These are phyloP conservation scores for Ia io DNA, from an alignment of 2,113 vertebrate species.

Conservation along the genomic window DNA sequence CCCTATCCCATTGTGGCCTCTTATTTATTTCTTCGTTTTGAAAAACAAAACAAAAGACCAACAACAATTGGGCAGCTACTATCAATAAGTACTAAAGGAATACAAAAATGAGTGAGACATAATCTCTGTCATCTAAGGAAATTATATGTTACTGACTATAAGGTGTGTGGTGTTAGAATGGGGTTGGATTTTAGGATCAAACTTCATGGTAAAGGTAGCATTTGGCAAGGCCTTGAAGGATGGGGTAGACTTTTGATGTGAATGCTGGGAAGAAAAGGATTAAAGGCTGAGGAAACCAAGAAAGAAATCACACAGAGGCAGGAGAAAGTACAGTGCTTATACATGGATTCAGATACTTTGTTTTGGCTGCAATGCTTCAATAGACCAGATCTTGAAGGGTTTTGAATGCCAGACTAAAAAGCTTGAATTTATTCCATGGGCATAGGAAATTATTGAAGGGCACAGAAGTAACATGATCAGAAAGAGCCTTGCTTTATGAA, in stretches of 20 bases:
- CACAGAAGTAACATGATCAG: neutral
- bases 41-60: neutral
- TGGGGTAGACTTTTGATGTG: neutral
- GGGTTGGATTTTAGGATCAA: neutral
- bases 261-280: neutral
- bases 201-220: neutral
- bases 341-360: neutral
- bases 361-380: neutral
- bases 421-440: neutral
- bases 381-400: constrained; percentile 5
- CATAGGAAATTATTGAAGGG: neutral
- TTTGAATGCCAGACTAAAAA: neutral
- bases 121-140: neutral
- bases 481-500: neutral
- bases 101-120: neutral
- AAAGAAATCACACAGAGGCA: neutral
- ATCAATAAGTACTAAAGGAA: neutral
- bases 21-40: constrained; percentile 7
- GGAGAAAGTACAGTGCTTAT: neutral
- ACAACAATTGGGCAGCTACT: neutral
- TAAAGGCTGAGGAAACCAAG: neutral
- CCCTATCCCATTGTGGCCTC: neutral
- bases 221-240: neutral
- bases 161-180: neutral
- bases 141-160: neutral